A percentile compares a stretch with the other conserved stretches of the same genome.
phyloP scores from a whole-genome alignment of 1,140 invertebrate species.

The Anagrus nilaparvatae region DNA sequence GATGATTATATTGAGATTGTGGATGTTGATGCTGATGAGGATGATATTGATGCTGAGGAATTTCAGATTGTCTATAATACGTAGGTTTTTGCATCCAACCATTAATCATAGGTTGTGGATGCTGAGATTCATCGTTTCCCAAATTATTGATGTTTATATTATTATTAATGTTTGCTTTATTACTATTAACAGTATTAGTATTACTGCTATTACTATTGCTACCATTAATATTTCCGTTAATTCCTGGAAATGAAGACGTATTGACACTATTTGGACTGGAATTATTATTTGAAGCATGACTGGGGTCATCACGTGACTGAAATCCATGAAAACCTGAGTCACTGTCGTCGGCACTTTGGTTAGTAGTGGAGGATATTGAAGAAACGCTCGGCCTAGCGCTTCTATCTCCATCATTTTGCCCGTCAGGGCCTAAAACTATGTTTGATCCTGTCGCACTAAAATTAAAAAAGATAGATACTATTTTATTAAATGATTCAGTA shows the following conservation, averaged over 20 bases:
- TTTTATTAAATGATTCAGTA: too few species aligned
- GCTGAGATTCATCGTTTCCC: constrained; percentile 2
- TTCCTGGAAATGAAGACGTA: constrained; percentile 33
- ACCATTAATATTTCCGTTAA: constrained; percentile 30
- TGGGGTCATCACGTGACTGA: constrained; percentile 38
- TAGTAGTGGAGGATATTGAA: constrained; percentile 42
- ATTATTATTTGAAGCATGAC: constrained; percentile 33
- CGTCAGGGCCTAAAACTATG: too few species aligned
- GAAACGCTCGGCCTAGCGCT: constrained; percentile 38
- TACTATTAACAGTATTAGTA: constrained; percentile 16
- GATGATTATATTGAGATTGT: constrained; percentile 15
- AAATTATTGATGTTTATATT: constrained; percentile 9
- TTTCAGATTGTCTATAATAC: constrained; percentile 24
- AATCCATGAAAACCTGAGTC: constrained; percentile 49
- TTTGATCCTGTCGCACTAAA: too few species aligned
- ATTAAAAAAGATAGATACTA: too few species aligned
- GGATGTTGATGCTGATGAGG: constrained; percentile 19
- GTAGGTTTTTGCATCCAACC: constrained; percentile 32
- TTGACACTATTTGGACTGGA: constrained; percentile 35
- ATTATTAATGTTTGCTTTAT: constrained; percentile 8
- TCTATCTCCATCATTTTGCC: constrained; percentile 25
- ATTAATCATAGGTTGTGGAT: constrained; percentile 27
- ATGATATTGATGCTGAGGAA: constrained; percentile 22
- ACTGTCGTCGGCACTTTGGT: constrained; percentile 47
- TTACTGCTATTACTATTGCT: constrained; percentile 21